Conservation (phyloP, 2,888 invertebrate genomes). For the Thymelicus lineola region DNA sequence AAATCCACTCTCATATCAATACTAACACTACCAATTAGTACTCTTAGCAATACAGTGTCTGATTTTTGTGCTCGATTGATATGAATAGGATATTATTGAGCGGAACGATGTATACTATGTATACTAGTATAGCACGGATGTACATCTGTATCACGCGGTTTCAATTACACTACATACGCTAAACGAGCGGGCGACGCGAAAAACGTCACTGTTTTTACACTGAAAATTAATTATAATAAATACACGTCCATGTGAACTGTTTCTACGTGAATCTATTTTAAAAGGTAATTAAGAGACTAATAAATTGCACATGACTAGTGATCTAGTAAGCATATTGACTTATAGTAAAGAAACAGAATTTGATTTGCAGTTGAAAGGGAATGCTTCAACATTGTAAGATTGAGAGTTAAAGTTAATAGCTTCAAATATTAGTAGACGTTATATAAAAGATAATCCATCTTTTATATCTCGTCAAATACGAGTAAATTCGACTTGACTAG, state of each 20-base stretch:
- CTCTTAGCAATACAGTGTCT: constrained; percentile 16
- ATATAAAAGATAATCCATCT: too few species aligned
- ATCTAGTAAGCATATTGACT: too few species aligned
- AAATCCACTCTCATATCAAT: not conserved
- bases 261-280: not conserved
- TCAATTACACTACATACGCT: constrained; percentile 33
- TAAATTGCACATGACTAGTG: too few species aligned
- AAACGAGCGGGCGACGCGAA: constrained; percentile 24
- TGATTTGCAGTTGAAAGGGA: too few species aligned
- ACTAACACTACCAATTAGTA: constrained; percentile 13
- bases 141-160: constrained; percentile 30
- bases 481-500: too few species aligned
- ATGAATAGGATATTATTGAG: constrained; percentile 30
- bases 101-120: constrained; percentile 22
- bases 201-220: constrained; percentile 29
- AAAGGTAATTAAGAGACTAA: not conserved
- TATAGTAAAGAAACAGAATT: too few species aligned
- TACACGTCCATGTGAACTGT: not conserved
- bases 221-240: constrained; percentile 26
- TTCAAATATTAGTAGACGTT: too few species aligned
- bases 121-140: not conserved
- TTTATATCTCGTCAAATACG: too few species aligned
- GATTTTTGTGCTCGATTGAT: constrained; percentile 31
- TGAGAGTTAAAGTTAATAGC: too few species aligned
- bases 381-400: too few species aligned